Evolutionary conservation across 2,888 invertebrate genomes (phyloP), one percentile per base, ranked within the genome.

Genomic region (Mimas tiliae): DNA sequence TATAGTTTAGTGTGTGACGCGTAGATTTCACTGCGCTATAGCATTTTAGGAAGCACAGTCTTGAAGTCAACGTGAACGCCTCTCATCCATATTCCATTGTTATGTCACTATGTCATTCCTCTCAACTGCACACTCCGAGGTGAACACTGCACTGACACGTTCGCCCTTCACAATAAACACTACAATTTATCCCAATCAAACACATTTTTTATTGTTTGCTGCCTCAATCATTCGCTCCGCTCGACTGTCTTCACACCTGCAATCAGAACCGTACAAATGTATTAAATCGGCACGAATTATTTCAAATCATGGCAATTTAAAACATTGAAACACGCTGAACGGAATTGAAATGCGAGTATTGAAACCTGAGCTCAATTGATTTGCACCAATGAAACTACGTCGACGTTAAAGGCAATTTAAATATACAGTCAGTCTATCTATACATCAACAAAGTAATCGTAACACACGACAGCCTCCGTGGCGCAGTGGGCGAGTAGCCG

Each of bases 71-170:
- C 70, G 66, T 74, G 72, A 73, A 72, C 72, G 70, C 72, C 74
- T 76, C 86, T 93, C 91, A 93, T 89, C 93, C 93, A 93, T 93
- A 93, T 93, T 93, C 93, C 93, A 93, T 93, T 86, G 91, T 93
- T 89, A 80, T 75, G 80, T 67, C 83, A 84, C 83, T 81, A 72
- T 84, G 83, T 82, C 69, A 71, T 79, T 85, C 84, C 84, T 88
- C 89, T 92, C 93, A 93, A 92, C 93, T 93, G 81, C 82, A 86
- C 78, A 78, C 73, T 82, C 79, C 83, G 70, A 74, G 78, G 69
- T 66, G 74, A 73, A 74, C 85, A 83, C 88, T 77, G 73, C 84
- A 88, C 89, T 86, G 81, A 85, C 87, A 82, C 90, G 91, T 92
- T 91, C 93, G 91, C 84, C 84, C 74, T 76, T 81, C 86, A 84